These are phyloP conservation scores for Euplagia quadripunctaria DNA, from an alignment of 2,888 invertebrate species.

Conservation along the genomic window DNA sequence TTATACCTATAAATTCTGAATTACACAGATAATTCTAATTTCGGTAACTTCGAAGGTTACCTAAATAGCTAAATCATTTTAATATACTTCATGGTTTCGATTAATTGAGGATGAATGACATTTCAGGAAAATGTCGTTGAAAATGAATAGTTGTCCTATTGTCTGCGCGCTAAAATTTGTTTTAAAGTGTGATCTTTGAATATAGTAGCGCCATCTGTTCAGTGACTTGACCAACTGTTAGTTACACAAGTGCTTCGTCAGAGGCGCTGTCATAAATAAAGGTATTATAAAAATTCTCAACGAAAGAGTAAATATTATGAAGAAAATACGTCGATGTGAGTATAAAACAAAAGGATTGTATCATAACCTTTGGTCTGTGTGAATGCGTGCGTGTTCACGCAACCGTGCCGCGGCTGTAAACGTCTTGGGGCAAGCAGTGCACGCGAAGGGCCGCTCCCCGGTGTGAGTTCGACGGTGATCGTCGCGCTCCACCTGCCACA, in stretches of 20 bases:
- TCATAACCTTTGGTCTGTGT: conserved; percentile 83
- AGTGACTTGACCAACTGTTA: background rate
- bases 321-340: conserved; percentile 22
- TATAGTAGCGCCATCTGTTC: conserved; percentile 37
- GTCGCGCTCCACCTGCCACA: conserved; percentile 84
- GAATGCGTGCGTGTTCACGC: conserved; percentile 83
- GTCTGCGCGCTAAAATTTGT: background rate
- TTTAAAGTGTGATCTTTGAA: background rate
- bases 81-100: background rate
- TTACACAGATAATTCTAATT: background rate
- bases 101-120: background rate
- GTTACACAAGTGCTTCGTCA: conserved; percentile 7
- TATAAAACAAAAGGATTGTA: conserved; percentile 49
- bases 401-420: conserved; percentile 84
- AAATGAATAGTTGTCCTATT: background rate
- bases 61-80: background rate
- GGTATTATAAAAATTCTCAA: conserved; percentile 8
- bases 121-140: background rate
- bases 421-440: conserved; percentile 83
- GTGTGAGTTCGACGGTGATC: conserved; percentile 85
- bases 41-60: background rate
- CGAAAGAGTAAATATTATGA: conserved; percentile 20
- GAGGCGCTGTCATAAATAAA: conserved; percentile 12
- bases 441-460: conserved; percentile 84
- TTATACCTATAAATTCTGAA: background rate